phyloP scores from a whole-genome alignment of 2,797 vertebrate species.

The Acridotheres tristis region DNA sequence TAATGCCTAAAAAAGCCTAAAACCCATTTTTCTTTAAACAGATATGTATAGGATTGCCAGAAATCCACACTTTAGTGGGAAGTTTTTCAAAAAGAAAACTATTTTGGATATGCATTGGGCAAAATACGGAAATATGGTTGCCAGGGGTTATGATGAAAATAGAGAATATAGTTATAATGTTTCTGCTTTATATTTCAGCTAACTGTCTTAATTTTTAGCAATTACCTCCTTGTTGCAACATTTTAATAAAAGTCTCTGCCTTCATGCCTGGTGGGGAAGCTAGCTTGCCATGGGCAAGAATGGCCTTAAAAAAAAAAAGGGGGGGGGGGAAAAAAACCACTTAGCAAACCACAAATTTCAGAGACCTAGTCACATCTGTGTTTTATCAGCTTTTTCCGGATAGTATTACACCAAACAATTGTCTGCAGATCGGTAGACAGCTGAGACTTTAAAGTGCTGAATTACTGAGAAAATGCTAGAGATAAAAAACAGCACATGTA shows the following conservation, averaged over 20 bases:
- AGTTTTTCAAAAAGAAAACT: conserved; percentile 18
- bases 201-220: conserved; percentile 75
- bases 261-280: conserved; percentile 70
- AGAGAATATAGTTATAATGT: not conserved
- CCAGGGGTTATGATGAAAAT: not conserved
- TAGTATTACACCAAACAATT: conserved; percentile 96
- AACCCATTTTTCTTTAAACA: not conserved
- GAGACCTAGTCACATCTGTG: conserved; percentile 95
- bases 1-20: not conserved
- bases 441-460: conserved; percentile 92
- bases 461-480: conserved; percentile 93
- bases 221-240: conserved; percentile 75
- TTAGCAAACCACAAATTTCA: conserved; percentile 93
- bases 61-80: not conserved
- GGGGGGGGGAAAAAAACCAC: conserved; percentile 46
- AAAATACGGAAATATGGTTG: not conserved
- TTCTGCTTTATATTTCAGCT: conserved; percentile 68
- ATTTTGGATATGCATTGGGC: conserved; percentile 13
- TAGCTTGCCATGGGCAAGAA: conserved; percentile 76
- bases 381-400: conserved; percentile 97
- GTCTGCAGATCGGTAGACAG: conserved; percentile 95
- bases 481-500: conserved; percentile 85
- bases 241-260: conserved; percentile 74
- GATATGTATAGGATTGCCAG: not conserved
- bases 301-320: not conserved